These are phyloP conservation scores for Halocaridina rubra DNA, from an alignment of 2,888 invertebrate genomes.

Conservation along the genomic window DNA sequence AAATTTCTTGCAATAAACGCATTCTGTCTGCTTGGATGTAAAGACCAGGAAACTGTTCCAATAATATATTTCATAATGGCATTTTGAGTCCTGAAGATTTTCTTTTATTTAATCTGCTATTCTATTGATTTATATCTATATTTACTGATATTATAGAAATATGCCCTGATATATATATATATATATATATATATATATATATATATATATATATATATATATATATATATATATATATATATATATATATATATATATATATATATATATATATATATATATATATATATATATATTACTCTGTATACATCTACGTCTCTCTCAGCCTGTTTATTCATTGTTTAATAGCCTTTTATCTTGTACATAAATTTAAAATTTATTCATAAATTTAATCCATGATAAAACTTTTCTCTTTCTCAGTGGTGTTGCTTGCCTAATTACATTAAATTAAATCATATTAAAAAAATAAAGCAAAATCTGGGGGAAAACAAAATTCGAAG, in stretches of 20 bases:
- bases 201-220: constrained; percentile 6
- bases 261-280: neutral
- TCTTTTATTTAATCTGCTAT: too few relatives aligned
- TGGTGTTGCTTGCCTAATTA: neutral
- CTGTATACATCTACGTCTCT: too few relatives aligned
- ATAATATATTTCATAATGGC: too few relatives aligned
- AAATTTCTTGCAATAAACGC: too few relatives aligned
- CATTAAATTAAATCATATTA: neutral
- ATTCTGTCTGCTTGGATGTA: too few relatives aligned
- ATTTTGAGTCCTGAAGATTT: too few relatives aligned
- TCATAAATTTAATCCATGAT: neutral
- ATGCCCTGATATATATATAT: neutral
- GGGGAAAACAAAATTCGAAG: too few relatives aligned
- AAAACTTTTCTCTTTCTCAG: neutral
- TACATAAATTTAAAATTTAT: too few relatives aligned
- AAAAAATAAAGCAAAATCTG: too few relatives aligned
- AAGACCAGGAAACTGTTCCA: too few relatives aligned
- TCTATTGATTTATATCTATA: neutral
- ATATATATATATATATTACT: constrained; percentile 19
- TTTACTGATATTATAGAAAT: neutral
- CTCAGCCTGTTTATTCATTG: neutral
- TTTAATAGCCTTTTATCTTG: too few relatives aligned
- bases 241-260: neutral
- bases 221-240: neutral
- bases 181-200: neutral